A percentile compares a stretch with the other conserved stretches of the same genome.
Conservation (phyloP, 2,888 invertebrate genomes). For the Mesochorus sp. region DNA sequence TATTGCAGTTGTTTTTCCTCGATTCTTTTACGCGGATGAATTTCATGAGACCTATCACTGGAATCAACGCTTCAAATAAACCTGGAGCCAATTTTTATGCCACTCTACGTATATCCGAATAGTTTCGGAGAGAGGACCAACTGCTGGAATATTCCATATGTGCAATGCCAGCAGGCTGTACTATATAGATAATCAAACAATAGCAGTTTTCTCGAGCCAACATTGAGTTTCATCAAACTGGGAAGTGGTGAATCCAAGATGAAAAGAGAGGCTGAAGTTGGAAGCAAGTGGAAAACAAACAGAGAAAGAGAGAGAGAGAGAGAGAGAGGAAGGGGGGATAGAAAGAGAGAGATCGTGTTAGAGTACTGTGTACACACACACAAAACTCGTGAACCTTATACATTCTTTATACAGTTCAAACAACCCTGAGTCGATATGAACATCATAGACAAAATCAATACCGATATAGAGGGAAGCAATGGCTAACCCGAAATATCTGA, state of each 20-base stretch:
- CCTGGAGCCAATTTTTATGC: background rate
- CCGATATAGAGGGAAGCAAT: background rate
- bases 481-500: background rate
- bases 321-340: background rate
- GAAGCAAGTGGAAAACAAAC: background rate
- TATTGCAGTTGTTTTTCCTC: no score
- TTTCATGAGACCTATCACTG: no score
- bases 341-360: background rate
- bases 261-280: constrained; percentile 12
- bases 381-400: constrained; percentile 10
- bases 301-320: background rate
- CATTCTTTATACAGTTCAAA: constrained; percentile 53
- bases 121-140: background rate
- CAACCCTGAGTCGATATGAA: constrained; percentile 26
- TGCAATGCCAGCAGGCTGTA: background rate
- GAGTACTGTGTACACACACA: constrained; percentile 15
- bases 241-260: constrained; percentile 24
- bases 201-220: constrained; percentile 3
- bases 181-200: constrained; percentile 25
- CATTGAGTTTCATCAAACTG: constrained; percentile 35
- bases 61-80: background rate
- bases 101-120: background rate
- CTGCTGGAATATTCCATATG: constrained; percentile 19
- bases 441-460: constrained; percentile 18
- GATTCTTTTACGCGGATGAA: no score